Evolutionary conservation across 2,113 vertebrate species (phyloP), one percentile per base, ranked within the genome.

Genomic region (Alethe castanea): DNA sequence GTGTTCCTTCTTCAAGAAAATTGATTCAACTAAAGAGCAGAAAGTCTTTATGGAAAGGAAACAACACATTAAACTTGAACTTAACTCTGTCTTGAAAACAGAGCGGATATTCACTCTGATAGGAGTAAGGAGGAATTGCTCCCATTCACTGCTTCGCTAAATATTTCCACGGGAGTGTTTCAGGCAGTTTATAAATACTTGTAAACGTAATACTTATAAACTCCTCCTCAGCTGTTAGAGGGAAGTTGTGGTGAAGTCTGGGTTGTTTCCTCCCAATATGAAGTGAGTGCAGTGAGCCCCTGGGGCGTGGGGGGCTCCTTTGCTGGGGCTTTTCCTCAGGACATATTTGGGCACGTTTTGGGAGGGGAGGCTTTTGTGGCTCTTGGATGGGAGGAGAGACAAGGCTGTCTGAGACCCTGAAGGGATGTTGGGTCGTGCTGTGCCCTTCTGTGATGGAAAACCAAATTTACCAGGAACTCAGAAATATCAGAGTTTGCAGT

Each of bases 311-410:
- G 5, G 9, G 8, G 12, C 13, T 73, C 28, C 61, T 67, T 19
- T 36, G 33, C 18, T 4, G 2, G 2, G 29, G 24, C 29, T 18
- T 65, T 69, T 60, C 8, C 15, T 19, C 29, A 12, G 14, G 11
- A 12, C 1, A 1, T 1, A 31, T 31, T 9, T 25, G 44, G n/a
- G 17, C 12, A 23, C 0, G 0, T 22, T 17, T 3, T 5, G 7
- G 6, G 12, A 25, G 5, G 2, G 2, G 11, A n/a, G 23, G 17
- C 0, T 54, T 22, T 38, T 17, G 9, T 16, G 53, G 5, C 19
- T 29, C 1, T 0, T 31, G 25, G 8, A 28, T n/a, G 45, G 50
- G 17, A 52, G 40, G 36, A 19, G 23, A 54, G 67, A 23, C 5
- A 52, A 64, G 3, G 7, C 20, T 56, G 23, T n/a, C 18, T 44